These are phyloP conservation scores for Eristalinus aeneus DNA, from an alignment of 2,888 invertebrate species.

Conservation along the genomic window DNA sequence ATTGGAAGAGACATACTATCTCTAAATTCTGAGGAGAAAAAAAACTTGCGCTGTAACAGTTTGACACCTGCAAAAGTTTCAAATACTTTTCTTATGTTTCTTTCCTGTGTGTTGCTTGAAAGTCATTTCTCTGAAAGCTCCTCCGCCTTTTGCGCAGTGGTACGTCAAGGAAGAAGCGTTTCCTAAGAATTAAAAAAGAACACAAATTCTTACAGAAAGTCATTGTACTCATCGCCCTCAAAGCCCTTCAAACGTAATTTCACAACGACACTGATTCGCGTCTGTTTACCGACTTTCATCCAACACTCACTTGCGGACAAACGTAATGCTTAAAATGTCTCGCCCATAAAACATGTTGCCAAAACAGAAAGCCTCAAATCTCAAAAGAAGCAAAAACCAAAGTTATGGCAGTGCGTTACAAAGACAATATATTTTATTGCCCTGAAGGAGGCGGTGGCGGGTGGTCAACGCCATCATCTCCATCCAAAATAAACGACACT, in stretches of 20 bases:
- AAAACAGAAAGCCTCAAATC: background rate
- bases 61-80: too few species aligned
- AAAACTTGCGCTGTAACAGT: too few species aligned
- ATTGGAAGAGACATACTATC: too few species aligned
- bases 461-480: background rate
- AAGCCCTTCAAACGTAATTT: background rate
- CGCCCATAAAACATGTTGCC: background rate
- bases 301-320: background rate
- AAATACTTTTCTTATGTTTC: too few species aligned
- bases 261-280: background rate
- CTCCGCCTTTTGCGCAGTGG: too few species aligned
- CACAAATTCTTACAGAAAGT: too few species aligned
- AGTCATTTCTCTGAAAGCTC: too few species aligned
- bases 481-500: background rate
- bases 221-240: background rate
- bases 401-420: background rate
- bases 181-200: too few species aligned
- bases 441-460: background rate
- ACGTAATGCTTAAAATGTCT: background rate
- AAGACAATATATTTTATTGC: background rate
- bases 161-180: too few species aligned
- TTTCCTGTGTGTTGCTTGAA: too few species aligned
- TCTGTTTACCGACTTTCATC: background rate
- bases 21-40: too few species aligned
- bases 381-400: background rate